These are phyloP conservation scores for Cygnus atratus DNA, from an alignment of 2,113 vertebrate genomes.

Conservation along the genomic window DNA sequence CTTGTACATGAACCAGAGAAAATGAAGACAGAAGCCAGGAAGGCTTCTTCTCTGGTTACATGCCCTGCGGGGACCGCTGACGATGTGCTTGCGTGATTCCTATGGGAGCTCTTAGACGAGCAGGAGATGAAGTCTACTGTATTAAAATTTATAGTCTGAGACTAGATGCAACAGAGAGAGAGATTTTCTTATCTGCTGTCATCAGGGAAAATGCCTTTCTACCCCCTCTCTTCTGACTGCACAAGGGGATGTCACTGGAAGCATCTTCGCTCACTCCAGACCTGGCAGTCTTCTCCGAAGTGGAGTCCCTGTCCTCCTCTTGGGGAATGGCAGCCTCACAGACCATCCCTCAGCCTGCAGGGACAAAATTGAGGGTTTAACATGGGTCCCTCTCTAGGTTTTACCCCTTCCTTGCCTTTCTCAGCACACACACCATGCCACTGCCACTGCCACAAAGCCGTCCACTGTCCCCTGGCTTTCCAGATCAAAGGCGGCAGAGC, in stretches of 20 bases:
- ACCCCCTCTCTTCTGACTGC: not conserved
- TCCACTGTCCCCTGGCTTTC: not conserved
- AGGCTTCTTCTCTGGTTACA: not conserved
- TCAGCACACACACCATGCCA: not conserved
- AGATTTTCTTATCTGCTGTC: not conserved
- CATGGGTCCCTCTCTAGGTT: not conserved
- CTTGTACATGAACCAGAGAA: not conserved
- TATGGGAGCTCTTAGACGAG: not conserved
- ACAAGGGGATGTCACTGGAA: not conserved
- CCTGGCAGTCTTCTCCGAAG: not conserved
- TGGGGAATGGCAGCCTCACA: not conserved
- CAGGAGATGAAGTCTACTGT: not conserved
- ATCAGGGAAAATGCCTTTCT: not conserved
- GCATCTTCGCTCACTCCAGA: not conserved
- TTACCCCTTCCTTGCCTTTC: not conserved
- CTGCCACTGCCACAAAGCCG: not conserved
- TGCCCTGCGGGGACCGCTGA: not conserved
- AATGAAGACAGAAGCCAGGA: not conserved
- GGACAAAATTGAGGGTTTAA: not conserved
- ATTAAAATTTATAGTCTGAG: not conserved
- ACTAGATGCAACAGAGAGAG: not conserved
- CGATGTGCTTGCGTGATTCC: not conserved
- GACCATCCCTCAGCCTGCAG: not conserved
- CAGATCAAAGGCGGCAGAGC: slow-evolving; percentile 55
- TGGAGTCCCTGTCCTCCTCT: not conserved